Base-by-base conservation (phyloP, 2,113 vertebrate species). In the Chaenocephalus aceratus region DNA sequence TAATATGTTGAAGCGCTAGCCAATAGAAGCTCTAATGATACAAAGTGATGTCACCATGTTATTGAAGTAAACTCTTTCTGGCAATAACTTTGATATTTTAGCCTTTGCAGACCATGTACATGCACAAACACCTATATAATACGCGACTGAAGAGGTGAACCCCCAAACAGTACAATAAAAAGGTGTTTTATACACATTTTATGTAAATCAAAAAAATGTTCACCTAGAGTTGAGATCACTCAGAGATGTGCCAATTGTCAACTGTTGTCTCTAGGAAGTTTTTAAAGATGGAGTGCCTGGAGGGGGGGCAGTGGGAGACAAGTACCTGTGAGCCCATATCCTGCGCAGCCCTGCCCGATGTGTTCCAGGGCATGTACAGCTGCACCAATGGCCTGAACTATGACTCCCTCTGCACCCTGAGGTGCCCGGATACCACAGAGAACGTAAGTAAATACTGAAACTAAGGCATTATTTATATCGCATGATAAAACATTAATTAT, bases 311-410 rank as follows among this genome's bases (percentile, higher is more conserved):
- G 65, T 99, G 98, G 98, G 95, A 97, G 68, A 91, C 94, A 49
- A 95, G 94, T 0, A 91, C 8, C 69, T 99, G 98, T 1, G 49
- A 94, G 44, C 96, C 98, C 0, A 95, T 99, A 79, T 89, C 94
- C 14, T 99, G 98, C 3, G 93, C 95, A n/a, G 88, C 96, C 0
- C 93, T 96, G 0, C 94, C 96, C 1, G 94, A 95, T 0, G 92
- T 99, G 18, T 98, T 99, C 2, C 95, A 98, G 77, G 97, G 97
- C 83, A 97, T 99, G 97, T 99, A 97, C 86, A 94, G 93, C 83
- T 99, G 98, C 85, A 99, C 95, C 83, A 95, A 93, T 13, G 95
- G 96, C 80, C 95, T 97, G 14, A 78, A 95, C 88, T 96, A 97
- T 57, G 90, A 96, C 93, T 97, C 94, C 72, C 82, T 92, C 54